phyloP scores from a whole-genome alignment of 2,113 vertebrate genomes.

The Entelurus aequoreus region DNA sequence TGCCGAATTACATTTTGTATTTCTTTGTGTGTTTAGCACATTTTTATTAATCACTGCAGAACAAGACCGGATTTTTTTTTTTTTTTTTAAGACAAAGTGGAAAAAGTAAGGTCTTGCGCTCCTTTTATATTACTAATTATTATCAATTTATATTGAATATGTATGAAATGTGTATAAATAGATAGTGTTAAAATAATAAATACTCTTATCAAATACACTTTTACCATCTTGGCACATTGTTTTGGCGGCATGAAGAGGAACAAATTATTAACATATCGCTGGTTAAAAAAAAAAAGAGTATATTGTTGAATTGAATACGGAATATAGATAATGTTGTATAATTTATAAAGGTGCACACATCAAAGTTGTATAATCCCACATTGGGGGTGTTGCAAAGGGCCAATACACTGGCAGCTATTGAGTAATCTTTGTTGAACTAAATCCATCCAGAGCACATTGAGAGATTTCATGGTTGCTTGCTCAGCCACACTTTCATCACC shows the following conservation, averaged over 20 bases:
- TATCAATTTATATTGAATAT: not conserved
- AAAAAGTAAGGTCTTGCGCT: too few species aligned
- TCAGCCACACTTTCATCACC: slow-evolving; percentile 44
- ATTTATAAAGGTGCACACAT: not conserved
- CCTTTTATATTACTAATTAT: too few species aligned
- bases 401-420: not conserved
- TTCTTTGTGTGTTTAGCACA: not conserved
- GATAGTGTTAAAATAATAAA: not conserved
- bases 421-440: slow-evolving; percentile 36
- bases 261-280: too few species aligned
- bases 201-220: not conserved
- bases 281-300: too few species aligned
- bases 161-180: not conserved
- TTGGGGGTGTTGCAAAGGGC: slow-evolving; percentile 1
- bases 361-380: slow-evolving; percentile 3
- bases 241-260: not conserved
- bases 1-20: not conserved
- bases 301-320: not conserved
- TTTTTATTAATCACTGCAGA: too few species aligned
- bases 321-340: not conserved
- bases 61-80: too few species aligned
- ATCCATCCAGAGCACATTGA: slow-evolving; percentile 30
- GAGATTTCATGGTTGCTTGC: slow-evolving; percentile 47
- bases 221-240: not conserved
- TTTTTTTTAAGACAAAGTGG: too few species aligned